Percentiles rank a stretch among this genome's conserved stretches.
Conservation (phyloP, 2,888 invertebrate genomes). For the Torymus tubicola region DNA sequence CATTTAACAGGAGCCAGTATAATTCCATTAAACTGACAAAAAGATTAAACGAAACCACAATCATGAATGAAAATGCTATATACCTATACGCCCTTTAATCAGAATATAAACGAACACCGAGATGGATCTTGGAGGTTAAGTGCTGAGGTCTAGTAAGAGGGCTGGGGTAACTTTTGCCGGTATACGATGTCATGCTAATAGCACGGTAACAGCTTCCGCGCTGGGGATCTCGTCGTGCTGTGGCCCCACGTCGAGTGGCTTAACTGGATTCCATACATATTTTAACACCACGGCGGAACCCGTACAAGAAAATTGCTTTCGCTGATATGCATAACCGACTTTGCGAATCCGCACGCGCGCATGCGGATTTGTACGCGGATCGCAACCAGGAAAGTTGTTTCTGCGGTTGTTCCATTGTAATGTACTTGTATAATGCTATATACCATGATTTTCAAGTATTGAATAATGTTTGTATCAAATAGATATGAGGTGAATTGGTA, state of each 20-base stretch:
- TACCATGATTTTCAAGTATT: no score
- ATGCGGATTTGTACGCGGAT: no score
- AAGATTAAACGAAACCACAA: neutral
- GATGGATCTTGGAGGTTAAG: slow-evolving; percentile 9
- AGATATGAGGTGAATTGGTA: no score
- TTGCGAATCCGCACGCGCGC: slow-evolving; percentile 63
- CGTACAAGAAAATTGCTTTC: slow-evolving; percentile 73
- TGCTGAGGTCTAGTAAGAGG: slow-evolving; percentile 3
- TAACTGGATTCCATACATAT: slow-evolving; percentile 76
- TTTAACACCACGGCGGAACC: slow-evolving; percentile 74
- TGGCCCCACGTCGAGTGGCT: slow-evolving; percentile 64
- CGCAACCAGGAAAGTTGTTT: no score
- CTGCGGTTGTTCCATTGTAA: no score
- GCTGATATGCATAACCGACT: slow-evolving; percentile 74
- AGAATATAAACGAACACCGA: slow-evolving; percentile 5
- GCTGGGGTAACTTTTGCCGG: slow-evolving; percentile 59
- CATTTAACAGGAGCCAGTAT: no score
- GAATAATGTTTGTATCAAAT: no score
- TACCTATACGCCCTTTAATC: neutral
- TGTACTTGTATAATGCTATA: no score
- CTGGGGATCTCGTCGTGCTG: slow-evolving; percentile 29
- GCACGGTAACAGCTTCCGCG: slow-evolving; percentile 74
- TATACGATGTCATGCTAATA: slow-evolving; percentile 73
- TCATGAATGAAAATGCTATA: neutral
- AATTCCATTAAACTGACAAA: no score